Conservation (phyloP, 2,797 vertebrate species). For the Urophycis tenuis region DNA sequence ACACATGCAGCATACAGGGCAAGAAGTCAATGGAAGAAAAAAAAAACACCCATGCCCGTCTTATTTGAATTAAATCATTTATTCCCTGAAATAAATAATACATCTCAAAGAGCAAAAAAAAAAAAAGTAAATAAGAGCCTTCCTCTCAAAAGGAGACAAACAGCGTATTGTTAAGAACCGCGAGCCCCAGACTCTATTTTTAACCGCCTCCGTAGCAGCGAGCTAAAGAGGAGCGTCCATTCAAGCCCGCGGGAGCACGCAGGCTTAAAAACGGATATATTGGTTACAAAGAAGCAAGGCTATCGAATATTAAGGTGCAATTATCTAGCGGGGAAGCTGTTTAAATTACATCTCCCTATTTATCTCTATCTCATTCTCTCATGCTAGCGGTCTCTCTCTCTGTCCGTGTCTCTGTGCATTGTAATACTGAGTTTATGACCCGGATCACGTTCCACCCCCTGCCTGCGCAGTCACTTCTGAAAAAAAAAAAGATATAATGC, state of each 20-base stretch:
- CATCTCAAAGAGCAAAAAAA: background rate
- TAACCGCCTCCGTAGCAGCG: background rate
- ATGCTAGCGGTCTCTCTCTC: slow-evolving; percentile 26
- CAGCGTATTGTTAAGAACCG: background rate
- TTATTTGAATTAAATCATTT: background rate
- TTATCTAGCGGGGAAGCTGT: slow-evolving; percentile 53
- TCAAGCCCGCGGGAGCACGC: background rate
- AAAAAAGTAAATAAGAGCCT: background rate
- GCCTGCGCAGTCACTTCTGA: slow-evolving; percentile 52
- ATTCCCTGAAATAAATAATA: background rate
- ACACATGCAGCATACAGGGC: background rate
- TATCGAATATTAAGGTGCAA: slow-evolving; percentile 56
- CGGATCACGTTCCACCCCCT: slow-evolving; percentile 46
- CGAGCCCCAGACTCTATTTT: background rate
- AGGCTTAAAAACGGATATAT: slow-evolving; percentile 18
- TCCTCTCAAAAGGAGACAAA: background rate
- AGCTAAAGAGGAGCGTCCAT: background rate
- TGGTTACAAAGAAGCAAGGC: slow-evolving; percentile 37
- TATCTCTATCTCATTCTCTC: slow-evolving; percentile 27
- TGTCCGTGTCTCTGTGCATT: slow-evolving; percentile 26
- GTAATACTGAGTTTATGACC: slow-evolving; percentile 52
- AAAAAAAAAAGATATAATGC: slow-evolving; percentile 69
- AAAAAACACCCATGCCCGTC: background rate
- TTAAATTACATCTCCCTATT: slow-evolving; percentile 57
- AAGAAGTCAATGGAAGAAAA: background rate